These are phyloP conservation scores for Apis cerana DNA, from an alignment of 1,140 invertebrate genomes.

Conservation along the genomic window DNA sequence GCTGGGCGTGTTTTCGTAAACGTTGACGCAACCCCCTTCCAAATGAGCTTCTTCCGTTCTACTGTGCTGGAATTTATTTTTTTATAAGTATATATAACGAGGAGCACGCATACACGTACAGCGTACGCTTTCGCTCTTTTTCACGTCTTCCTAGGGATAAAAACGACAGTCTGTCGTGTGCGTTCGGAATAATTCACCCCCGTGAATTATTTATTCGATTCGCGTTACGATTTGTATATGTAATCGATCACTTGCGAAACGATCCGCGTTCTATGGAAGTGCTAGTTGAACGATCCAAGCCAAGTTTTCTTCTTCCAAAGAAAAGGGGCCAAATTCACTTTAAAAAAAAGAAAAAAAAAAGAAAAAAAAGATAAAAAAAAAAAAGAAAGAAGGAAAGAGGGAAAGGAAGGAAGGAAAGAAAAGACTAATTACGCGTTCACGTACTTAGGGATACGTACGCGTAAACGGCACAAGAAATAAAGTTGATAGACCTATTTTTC, in stretches of 20 bases:
- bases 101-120: slow-evolving; percentile 22
- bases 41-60: slow-evolving; percentile 40
- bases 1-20: slow-evolving; percentile 18
- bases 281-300: slow-evolving; percentile 57
- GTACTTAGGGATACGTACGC: slow-evolving; percentile 12
- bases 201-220: not conserved
- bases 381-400: not conserved
- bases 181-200: not conserved
- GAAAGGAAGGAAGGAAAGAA: not conserved
- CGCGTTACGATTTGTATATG: not conserved
- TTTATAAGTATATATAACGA: slow-evolving; percentile 32
- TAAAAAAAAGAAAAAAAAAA: not conserved
- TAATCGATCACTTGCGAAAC: not conserved
- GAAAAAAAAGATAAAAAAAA: not conserved
- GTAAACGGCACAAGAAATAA: not conserved
- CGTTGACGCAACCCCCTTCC: slow-evolving; percentile 1
- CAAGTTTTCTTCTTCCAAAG: slow-evolving; percentile 67
- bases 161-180: not conserved
- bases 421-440: slow-evolving; percentile 33
- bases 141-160: slow-evolving; percentile 44
- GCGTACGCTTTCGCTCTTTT: slow-evolving; percentile 46
- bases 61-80: slow-evolving; percentile 48
- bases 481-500: slow-evolving; percentile 8
- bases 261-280: slow-evolving; percentile 34
- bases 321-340: slow-evolving; percentile 64